phyloP scores from a whole-genome alignment of 2,888 invertebrate genomes.

The Linyphia triangularis region DNA sequence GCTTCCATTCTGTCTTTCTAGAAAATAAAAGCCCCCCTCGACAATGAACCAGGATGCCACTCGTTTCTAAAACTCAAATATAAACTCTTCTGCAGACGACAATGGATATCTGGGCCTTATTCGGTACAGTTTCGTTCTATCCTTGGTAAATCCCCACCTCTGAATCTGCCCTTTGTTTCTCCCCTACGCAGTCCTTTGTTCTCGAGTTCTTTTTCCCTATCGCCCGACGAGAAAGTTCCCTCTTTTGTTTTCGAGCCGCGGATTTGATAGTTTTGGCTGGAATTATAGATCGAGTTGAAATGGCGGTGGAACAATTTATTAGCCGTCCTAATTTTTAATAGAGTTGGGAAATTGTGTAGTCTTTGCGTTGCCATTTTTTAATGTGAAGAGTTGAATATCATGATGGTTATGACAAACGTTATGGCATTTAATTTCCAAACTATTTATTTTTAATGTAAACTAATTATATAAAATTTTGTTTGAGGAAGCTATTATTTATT shows the following conservation, averaged over 20 bases:
- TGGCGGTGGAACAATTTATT: neutral
- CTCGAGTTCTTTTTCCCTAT: slow-evolving; percentile 35
- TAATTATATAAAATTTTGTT: too few relatives aligned
- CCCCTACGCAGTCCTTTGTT: slow-evolving; percentile 7
- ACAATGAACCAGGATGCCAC: slow-evolving; percentile 72
- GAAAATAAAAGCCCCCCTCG: slow-evolving; percentile 53
- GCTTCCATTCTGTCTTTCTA: slow-evolving; percentile 2
- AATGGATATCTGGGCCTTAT: slow-evolving; percentile 10
- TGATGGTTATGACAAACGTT: too few relatives aligned
- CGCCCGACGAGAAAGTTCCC: slow-evolving; percentile 33
- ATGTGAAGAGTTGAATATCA: too few relatives aligned
- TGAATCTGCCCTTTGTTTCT: slow-evolving; percentile 30
- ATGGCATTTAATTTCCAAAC: too few relatives aligned
- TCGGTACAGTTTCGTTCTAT: neutral
- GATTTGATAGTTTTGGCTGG: slow-evolving; percentile 24
- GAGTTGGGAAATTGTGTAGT: too few relatives aligned
- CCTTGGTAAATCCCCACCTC: neutral
- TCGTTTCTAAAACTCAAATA: slow-evolving; percentile 70
- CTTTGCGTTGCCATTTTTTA: too few relatives aligned
- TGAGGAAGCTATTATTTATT: too few relatives aligned
- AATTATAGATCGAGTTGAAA: slow-evolving; percentile 10
- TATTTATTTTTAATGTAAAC: too few relatives aligned
- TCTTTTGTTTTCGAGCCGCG: slow-evolving; percentile 8
- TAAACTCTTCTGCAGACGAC: slow-evolving; percentile 35
- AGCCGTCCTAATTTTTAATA: too few relatives aligned